Base-by-base conservation (phyloP, 2,888 invertebrate genomes). In the Nomada lathburiana region DNA sequence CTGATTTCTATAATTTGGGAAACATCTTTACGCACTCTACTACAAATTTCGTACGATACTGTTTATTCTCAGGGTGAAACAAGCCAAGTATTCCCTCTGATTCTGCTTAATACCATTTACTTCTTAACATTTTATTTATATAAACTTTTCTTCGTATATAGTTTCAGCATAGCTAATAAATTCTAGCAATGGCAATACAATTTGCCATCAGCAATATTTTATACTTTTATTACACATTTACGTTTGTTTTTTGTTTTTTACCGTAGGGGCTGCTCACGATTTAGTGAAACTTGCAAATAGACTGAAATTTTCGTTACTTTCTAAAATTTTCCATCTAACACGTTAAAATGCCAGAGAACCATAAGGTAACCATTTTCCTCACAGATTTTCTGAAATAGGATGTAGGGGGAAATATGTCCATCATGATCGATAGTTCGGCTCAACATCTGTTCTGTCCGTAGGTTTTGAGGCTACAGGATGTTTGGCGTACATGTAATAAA, bases 401-500 rank as follows among this genome's bases (percentile, higher is more conserved):
- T 73, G 29, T 55, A 36, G 44, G 20, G 16, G 52, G 16, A 73
- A 67, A 57, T 50, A 20, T 2, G 18, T 10, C 16, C 62, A 42
- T 5, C 74, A 10, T 0, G 29, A 44, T 11, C n/a, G 11, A 44
- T 50, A 53, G 36, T 64, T n/a, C 44, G 5, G 16, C n/a, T 62
- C n/a, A 76, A 36, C 26, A 50, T 44, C 16, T 55, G 44, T 5
- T 76, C n/a, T 59, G 18, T 26, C 64, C 60, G 57, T 72, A 88
- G 88, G 67, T 80, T 86, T 90, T 94, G 70, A 94, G 94, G 74
- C 94, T 97, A 82, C 95, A 96, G 64, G 96, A 97, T 93, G 95
- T 97, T 73, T 97, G 97, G 97, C 95, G 96, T 91, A 96, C 96
- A 36, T 97, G 97, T 94, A 97, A 97, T 94, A 97, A 97, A 95